Evolutionary conservation across 2,888 invertebrate species (phyloP).

Genomic region (Nezara viridula): DNA sequence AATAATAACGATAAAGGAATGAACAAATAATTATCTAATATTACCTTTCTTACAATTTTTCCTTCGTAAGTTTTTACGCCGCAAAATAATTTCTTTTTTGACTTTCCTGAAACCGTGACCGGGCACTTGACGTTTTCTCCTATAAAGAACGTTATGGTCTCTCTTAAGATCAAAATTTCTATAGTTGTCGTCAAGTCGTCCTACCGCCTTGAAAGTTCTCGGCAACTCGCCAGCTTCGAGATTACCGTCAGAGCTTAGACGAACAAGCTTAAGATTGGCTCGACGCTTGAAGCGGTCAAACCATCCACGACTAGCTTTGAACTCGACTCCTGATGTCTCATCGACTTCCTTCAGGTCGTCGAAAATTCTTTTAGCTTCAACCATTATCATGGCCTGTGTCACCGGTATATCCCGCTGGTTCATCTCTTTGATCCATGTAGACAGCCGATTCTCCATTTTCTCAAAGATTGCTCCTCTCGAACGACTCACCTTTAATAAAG

Average conservation of each 20-base stretch:
- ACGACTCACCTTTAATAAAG: constrained; percentile 6
- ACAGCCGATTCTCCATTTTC: constrained; percentile 35
- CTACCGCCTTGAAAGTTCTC: not conserved
- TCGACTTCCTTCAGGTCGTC: constrained; percentile 15
- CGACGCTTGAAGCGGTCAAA: constrained; percentile 45
- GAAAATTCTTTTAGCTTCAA: constrained; percentile 5
- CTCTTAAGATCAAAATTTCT: not conserved
- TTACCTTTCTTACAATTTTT: not conserved
- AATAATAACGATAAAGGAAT: too few species aligned
- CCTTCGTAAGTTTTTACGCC: not conserved
- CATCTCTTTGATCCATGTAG: constrained; percentile 9
- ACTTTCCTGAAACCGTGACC: not conserved
- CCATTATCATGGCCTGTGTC: not conserved
- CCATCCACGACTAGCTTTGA: constrained; percentile 48
- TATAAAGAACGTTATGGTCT: not conserved
- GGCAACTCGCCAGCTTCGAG: not conserved
- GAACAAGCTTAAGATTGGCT: constrained; percentile 16
- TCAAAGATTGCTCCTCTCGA: constrained; percentile 42
- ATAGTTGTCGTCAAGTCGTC: not conserved
- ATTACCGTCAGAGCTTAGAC: not conserved
- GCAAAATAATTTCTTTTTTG: not conserved
- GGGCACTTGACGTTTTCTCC: not conserved
- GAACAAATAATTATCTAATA: not conserved
- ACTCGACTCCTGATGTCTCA: not conserved
- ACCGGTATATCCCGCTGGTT: constrained; percentile 26